Evolutionary conservation across 2,797 vertebrate genomes (phyloP), one percentile per base, ranked within the genome.

Genomic region (Enteromius unitaeniatus): DNA sequence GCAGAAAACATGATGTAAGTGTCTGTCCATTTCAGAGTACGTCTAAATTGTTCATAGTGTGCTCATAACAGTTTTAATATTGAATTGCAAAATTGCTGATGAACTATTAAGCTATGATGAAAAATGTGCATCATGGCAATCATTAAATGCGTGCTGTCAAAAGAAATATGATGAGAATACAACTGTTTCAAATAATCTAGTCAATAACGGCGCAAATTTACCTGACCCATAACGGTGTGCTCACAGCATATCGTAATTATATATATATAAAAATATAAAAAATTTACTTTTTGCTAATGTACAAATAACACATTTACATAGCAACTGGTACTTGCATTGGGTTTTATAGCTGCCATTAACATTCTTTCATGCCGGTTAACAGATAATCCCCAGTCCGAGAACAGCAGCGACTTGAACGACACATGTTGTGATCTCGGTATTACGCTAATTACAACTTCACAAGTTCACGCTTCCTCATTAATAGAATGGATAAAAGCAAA

Each of bases 1-100:
- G 92, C 88, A 76, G 90, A 94, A 92, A 92, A 92, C 92, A 92
- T 90, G 93, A 92, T 91, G 91, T 90, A 93, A 89, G 92, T 92
- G 93, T 92, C 88, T 90, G 85, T 86, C 90, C 88, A 91, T 85
- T 88, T 91, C 88, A 89, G 83, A 89, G 83, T 87, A 70, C 42
- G n/a, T 72, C 89, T 86, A 84, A 85, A 79, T 85, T 80, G 73
- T 28, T 28, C 28, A 28, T 28, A 28, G 28, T 1, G 14, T 70
- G 47, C 15, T 79, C 19, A 68, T 14, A 37, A 8, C 9, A 3
- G 31, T 21, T 21, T 37, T 21, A 37, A 67, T 21, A 2, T 21
- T 9, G 2, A 37, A 37, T 2, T 37, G 4, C 31, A 3, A 69
- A 69, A 69, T 14, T 42, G 21, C 37, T 40, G 4, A 68, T 1